Conservation (phyloP, 2,797 vertebrate genomes). For the Sebastes wilsoni region DNA sequence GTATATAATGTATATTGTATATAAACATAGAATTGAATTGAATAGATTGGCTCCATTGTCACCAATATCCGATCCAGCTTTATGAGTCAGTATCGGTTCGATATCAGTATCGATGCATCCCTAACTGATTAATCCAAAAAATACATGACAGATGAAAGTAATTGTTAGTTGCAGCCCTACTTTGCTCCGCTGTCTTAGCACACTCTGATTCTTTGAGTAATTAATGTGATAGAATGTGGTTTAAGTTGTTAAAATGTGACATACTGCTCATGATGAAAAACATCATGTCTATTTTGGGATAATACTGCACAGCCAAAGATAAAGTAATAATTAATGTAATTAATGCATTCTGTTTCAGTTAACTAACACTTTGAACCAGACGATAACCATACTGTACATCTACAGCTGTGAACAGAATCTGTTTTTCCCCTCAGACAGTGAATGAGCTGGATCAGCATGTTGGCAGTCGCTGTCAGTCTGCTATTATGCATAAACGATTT, state of each 20-base stretch:
- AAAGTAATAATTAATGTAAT: neutral
- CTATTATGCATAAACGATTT: slow-evolving; percentile 65
- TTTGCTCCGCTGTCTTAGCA: too few species aligned
- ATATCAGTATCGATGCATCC: neutral
- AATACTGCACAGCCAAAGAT: neutral
- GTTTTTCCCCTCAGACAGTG: slow-evolving; percentile 22
- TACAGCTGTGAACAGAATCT: neutral
- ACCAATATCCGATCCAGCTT: neutral
- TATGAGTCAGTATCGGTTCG: neutral
- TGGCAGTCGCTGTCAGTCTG: slow-evolving; percentile 40
- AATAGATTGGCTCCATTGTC: neutral
- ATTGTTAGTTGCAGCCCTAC: too few species aligned
- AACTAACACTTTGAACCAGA: neutral
- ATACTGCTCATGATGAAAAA: neutral
- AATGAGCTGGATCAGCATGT: slow-evolving; percentile 49
- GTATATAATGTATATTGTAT: neutral
- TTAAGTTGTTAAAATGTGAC: neutral
- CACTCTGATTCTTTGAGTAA: neutral
- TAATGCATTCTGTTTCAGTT: neutral
- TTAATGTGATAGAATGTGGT: neutral
- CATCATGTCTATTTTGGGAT: neutral
- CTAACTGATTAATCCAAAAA: neutral
- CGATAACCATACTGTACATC: neutral
- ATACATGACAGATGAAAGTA: neutral
- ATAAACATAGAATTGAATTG: neutral